Base-by-base conservation (phyloP, 2,888 invertebrate species). In the Mythimna loreyi region DNA sequence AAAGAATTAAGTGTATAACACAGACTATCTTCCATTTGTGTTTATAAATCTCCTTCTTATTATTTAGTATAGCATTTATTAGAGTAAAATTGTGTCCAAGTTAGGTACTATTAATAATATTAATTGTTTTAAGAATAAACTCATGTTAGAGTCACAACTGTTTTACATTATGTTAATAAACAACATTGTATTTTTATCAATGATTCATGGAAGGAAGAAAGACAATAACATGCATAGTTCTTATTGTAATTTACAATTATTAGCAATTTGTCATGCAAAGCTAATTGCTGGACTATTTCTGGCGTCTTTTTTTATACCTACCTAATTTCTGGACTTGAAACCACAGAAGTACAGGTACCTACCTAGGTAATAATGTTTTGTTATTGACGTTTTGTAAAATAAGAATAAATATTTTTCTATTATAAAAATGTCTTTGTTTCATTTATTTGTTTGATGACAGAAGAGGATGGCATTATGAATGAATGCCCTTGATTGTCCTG, bases 361-460 rank as follows among this genome's bases (percentile, higher is more conserved):
- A 40, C 16, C 13, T 40, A 40, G 4, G 16, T 11, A 55, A 33
- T 45, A 3, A 5, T n/a, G 33, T 68, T 71, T 68, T 33, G 52
- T 58, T 75, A 75, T 19, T 0, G 3, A 55, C 0, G 9, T 50
- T 68, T 58, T 58, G 21, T 52, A 30, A 23, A 40, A 58, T 78
- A 78, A 53, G 56, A 73, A 62, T 78, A 73, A 56, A 73, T 72
- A 73, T 72, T 67, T 72, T 49, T 75, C 49, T 64, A 25, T 13
- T 21, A 40, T 1, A 30, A 47, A 1, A 28, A 45, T 28, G 19
- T 21, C 11, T 47, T 16, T 55, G 43, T 72, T 57, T 79, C 9
- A 30, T 58, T 71, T 57, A 13, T 43, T 65, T 52, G 13, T 28
- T 43, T 6, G 1, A 6, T 9, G 16, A 30, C 3, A 30, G n/a